These are phyloP conservation scores for Homarus americanus DNA, from an alignment of 1,140 invertebrate species.

Conservation along the genomic window DNA sequence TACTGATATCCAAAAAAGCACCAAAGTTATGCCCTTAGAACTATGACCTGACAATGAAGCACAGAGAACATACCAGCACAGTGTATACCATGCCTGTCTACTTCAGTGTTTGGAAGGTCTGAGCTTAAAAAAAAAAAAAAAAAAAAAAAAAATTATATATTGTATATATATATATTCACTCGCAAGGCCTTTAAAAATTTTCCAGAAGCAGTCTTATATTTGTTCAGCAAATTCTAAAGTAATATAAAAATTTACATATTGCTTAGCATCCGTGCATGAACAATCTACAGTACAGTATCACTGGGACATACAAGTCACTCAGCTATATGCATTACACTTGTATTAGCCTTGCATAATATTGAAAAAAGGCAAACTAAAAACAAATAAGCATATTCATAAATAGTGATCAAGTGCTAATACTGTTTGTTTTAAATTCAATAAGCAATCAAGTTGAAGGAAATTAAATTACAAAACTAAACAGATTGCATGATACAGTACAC, in stretches of 20 bases:
- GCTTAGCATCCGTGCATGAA: neutral
- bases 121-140: neutral
- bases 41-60: neutral
- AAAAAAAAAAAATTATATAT: too few species aligned
- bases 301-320: neutral
- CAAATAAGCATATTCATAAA: too few species aligned
- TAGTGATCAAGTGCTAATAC: too few species aligned
- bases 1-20: constrained; percentile 29
- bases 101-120: neutral
- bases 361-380: neutral
- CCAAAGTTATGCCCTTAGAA: neutral
- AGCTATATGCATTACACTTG: neutral
- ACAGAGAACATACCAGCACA: neutral
- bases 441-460: too few species aligned
- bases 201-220: neutral
- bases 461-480: too few species aligned
- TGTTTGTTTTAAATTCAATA: too few species aligned
- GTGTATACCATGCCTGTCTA: too few species aligned
- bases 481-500: too few species aligned
- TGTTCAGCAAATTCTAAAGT: neutral
- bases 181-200: neutral
- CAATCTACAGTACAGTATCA: neutral
- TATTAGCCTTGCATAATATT: neutral
- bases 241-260: neutral
- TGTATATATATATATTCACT: neutral